Base-by-base conservation (phyloP, 2,888 invertebrate species). In the Tachina fera region DNA sequence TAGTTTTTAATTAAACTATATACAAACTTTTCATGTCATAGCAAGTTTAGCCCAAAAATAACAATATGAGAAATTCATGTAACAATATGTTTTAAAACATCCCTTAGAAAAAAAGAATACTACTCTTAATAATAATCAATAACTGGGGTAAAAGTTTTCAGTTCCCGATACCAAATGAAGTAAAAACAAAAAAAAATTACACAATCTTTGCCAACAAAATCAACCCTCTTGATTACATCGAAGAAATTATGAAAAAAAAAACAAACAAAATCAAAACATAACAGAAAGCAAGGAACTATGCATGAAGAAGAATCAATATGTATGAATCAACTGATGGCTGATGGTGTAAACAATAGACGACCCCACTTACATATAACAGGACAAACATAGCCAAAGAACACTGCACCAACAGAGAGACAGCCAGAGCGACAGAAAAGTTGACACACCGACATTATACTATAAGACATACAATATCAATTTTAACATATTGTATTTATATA, bases 341-440 rank as follows among this genome's bases (percentile, higher is more conserved):
- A 60, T 75, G 61, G n/a, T 70, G 60, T 72, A 68, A 83, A 67
- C 77, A 77, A 83, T 78, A 72, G 77, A 78, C 72, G 67, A 83
- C 83, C 83, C 83, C 72, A 83, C 83, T 83, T 83, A n/a, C n/a
- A n/a, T n/a, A 72, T 68, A 67, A 67, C 60, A 74, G 53, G 72
- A 58, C 56, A 77, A 45, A 72, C 53, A 60, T 49, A 43, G 11
- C 19, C 71, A 61, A 71, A 31, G 13, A 60, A 61, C n/a, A 67
- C 22, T 31, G 16, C 22, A 68, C 47, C 6, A 16, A 19, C 45
- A 41, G 39, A 22, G 47, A 31, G 22, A 39, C 19, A n/a, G 14
- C 11, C 13, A 31, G 9, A 31, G 9, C 10, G 9, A 22, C 61
- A 43, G 10, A 43, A n/a, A 58, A 45, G 45, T 58, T 10, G 13